Conservation (phyloP, 2,113 vertebrate genomes). For the Zosterops hypoxanthus region DNA sequence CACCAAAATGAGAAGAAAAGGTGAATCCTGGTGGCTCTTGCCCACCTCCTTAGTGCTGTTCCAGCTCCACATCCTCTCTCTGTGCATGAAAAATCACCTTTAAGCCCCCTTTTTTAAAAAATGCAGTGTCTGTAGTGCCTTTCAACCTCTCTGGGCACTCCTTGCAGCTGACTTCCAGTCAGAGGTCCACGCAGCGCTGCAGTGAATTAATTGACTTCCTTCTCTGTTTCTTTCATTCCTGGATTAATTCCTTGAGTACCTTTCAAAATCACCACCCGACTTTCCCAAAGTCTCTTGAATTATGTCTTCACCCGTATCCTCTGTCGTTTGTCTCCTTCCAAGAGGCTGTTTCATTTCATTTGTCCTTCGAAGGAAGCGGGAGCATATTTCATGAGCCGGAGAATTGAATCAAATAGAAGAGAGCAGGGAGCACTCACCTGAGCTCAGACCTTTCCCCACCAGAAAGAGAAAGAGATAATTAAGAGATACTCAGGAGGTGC, state of each 20-base stretch:
- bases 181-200: neutral
- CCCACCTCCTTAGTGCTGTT: neutral
- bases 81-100: neutral
- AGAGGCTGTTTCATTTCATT: slow-evolving; percentile 41
- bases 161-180: neutral
- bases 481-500: slow-evolving; percentile 45
- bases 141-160: neutral
- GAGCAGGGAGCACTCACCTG: slow-evolving; percentile 45
- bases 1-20: neutral
- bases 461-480: slow-evolving; percentile 66
- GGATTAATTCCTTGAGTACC: slow-evolving; percentile 22
- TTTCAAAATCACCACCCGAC: neutral
- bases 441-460: slow-evolving; percentile 63
- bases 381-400: slow-evolving; percentile 43
- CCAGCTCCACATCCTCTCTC: neutral
- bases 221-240: neutral
- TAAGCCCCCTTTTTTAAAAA: neutral
- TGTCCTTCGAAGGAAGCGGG: slow-evolving; percentile 23
- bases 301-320: neutral
- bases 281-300: neutral
- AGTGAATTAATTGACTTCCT: neutral
- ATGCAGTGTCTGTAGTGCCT: neutral
- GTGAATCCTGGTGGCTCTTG: neutral
- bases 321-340: slow-evolving; percentile 28
- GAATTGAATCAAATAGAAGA: slow-evolving; percentile 40